Evolutionary conservation across 2,888 invertebrate genomes (phyloP).

Genomic region (Aelia acuminata): DNA sequence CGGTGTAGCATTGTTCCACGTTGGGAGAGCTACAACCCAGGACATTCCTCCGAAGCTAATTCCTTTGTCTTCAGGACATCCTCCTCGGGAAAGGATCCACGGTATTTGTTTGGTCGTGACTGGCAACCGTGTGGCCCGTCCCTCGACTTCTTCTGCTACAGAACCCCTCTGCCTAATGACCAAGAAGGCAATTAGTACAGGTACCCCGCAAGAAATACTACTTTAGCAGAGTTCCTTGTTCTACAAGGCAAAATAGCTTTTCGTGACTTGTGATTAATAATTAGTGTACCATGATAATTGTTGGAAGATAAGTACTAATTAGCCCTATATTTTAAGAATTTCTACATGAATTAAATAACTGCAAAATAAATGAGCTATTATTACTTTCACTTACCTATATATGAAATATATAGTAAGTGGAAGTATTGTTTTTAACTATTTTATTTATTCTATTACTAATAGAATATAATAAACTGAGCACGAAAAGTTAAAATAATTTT

Average conservation of each 20-base stretch:
- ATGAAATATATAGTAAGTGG: too few relatives aligned
- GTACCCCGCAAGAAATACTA: neutral
- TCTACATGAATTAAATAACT: too few relatives aligned
- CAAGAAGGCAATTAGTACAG: constrained; percentile 30
- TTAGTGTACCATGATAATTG: too few relatives aligned
- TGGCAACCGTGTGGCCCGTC: constrained; percentile 14
- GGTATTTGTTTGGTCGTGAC: constrained; percentile 20
- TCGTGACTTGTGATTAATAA: neutral
- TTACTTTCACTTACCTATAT: too few relatives aligned
- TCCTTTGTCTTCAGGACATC: neutral
- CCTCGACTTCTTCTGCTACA: constrained; percentile 4
- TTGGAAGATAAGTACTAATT: too few relatives aligned
- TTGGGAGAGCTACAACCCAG: constrained; percentile 4
- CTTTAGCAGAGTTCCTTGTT: neutral
- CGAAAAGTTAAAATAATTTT: too few relatives aligned
- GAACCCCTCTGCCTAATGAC: neutral
- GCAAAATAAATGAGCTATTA: too few relatives aligned
- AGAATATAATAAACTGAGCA: too few relatives aligned
- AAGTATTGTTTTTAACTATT: too few relatives aligned
- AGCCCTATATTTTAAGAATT: too few relatives aligned
- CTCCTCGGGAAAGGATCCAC: neutral
- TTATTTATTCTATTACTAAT: too few relatives aligned
- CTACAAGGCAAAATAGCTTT: neutral
- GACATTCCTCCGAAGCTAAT: constrained; percentile 7
- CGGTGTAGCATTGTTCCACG: constrained; percentile 21